A percentile compares a stretch with the other conserved stretches of the same genome.
phyloP scores from a whole-genome alignment of 2,113 vertebrate genomes.

The Nesoenas mayeri region DNA sequence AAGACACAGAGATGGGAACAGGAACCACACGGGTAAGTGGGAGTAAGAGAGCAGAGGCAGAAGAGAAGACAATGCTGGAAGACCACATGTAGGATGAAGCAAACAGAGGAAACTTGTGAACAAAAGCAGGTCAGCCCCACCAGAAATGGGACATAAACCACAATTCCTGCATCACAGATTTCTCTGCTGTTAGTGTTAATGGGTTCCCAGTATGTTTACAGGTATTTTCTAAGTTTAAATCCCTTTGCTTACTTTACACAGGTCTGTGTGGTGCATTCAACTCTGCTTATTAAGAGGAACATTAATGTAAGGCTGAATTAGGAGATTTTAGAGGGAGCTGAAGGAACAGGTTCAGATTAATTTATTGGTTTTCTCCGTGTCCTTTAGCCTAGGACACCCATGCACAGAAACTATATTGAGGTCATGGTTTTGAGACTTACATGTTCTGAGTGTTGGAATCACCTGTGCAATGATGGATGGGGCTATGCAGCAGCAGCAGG shows the following conservation, averaged over 20 bases:
- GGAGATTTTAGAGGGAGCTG: background rate
- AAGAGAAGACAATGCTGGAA: background rate
- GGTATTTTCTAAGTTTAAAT: background rate
- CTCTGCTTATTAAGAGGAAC: background rate
- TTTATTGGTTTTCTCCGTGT: background rate
- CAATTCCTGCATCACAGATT: background rate
- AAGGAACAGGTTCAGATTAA: background rate
- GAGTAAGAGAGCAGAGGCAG: background rate
- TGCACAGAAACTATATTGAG: background rate
- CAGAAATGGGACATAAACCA: background rate
- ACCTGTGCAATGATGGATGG: background rate
- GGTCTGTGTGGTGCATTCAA: background rate
- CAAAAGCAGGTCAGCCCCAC: fast-evolving
- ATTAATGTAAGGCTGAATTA: background rate
- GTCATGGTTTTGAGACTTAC: background rate
- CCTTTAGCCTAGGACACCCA: background rate
- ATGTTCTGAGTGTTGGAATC: background rate
- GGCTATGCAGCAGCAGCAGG: background rate
- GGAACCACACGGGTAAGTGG: background rate
- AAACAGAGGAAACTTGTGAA: background rate
- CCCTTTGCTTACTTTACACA: background rate
- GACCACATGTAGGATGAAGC: too few species aligned
- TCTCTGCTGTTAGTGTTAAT: background rate
- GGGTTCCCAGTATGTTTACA: background rate
- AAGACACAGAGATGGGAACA: background rate